These are phyloP conservation scores for Brachystomella parvula DNA, from an alignment of 1,140 invertebrate genomes.

Conservation along the genomic window DNA sequence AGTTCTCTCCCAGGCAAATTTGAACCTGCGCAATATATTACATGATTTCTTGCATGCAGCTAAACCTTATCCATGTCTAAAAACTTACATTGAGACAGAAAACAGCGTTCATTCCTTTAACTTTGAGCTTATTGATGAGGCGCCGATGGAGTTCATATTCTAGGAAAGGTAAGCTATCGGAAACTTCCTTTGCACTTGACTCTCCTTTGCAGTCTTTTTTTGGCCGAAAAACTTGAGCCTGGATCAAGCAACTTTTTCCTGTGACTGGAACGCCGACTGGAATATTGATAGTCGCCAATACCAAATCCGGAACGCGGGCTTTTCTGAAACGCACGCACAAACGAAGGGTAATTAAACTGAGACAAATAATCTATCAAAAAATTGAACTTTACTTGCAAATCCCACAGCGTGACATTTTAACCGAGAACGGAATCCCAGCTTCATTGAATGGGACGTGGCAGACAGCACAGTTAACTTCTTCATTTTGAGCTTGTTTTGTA, in stretches of 20 bases:
- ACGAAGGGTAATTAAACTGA: neutral
- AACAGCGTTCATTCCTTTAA: conserved; percentile 89
- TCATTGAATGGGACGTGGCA: conserved; percentile 76
- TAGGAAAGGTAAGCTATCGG: conserved; percentile 82
- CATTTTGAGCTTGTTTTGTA: conserved; percentile 17
- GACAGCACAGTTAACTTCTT: conserved; percentile 42
- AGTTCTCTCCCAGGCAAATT: conserved; percentile 76
- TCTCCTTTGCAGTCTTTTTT: conserved; percentile 74
- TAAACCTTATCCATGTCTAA: neutral
- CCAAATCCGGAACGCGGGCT: conserved; percentile 77
- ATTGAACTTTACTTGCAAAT: conserved; percentile 54
- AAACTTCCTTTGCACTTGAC: conserved; percentile 86
- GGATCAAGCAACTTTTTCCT: conserved; percentile 67
- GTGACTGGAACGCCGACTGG: conserved; percentile 62
- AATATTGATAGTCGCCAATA: conserved; percentile 81
- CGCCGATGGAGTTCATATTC: conserved; percentile 92
- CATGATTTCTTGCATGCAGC: conserved; percentile 7
- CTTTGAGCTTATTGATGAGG: conserved; percentile 79
- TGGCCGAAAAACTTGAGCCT: conserved; percentile 67
- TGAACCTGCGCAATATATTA: conserved; percentile 50
- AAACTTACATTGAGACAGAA: conserved; percentile 63
- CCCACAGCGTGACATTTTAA: conserved; percentile 57
- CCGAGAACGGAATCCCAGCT: conserved; percentile 59
- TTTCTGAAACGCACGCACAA: conserved; percentile 49
- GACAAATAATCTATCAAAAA: conserved; percentile 16